Conservation (phyloP, 2,797 vertebrate genomes). For the Psittacula derbiana region DNA sequence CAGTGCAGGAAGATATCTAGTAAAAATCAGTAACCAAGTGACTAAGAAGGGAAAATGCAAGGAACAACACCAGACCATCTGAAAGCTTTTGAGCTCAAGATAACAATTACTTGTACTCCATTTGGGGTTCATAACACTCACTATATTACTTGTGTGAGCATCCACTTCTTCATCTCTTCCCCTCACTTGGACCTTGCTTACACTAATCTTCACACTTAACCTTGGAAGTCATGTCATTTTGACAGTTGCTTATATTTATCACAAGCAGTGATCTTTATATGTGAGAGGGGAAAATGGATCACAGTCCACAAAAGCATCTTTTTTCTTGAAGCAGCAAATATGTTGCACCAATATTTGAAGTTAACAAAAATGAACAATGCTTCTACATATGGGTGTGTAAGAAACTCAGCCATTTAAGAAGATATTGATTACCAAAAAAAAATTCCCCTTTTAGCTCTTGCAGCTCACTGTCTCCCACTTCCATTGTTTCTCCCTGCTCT, state of each 20-base stretch:
- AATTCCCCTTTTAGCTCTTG: neutral
- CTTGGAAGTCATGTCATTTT: neutral
- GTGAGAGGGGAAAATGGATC: neutral
- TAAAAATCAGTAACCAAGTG: neutral
- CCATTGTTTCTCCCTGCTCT: neutral
- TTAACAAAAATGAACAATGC: neutral
- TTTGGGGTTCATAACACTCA: neutral
- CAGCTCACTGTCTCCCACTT: neutral
- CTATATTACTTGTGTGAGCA: neutral
- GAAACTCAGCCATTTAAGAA: neutral
- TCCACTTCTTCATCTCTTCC: neutral
- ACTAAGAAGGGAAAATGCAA: neutral
- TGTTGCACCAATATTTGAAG: neutral
- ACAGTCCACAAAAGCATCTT: neutral
- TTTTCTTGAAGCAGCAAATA: neutral
- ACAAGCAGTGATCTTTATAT: neutral
- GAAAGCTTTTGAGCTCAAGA: neutral
- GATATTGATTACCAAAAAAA: neutral
- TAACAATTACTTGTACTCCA: neutral
- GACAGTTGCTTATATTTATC: neutral
- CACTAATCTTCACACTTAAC: neutral
- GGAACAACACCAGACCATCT: neutral
- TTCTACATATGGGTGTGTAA: neutral
- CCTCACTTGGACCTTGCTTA: neutral
- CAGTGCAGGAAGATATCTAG: neutral